These are phyloP conservation scores for Drosophila malerkotliana DNA, from an alignment of 1,140 invertebrate genomes.

Conservation along the genomic window DNA sequence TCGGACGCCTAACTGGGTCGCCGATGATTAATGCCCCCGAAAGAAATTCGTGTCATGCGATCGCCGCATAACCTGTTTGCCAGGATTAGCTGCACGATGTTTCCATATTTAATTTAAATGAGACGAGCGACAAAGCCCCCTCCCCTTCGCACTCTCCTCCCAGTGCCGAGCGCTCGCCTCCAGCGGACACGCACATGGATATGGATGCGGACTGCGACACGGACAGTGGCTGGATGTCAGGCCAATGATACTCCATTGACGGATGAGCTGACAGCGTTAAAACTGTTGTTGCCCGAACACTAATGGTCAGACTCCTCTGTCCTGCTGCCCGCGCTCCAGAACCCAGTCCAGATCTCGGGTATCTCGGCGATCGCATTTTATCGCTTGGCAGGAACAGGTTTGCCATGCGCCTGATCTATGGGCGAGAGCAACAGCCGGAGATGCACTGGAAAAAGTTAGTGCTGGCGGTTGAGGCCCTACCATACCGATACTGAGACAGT, in stretches of 20 bases:
- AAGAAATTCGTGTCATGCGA: slow-evolving; percentile 65
- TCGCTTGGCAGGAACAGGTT: slow-evolving; percentile 61
- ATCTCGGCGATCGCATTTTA: slow-evolving; percentile 66
- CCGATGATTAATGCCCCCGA: slow-evolving; percentile 59
- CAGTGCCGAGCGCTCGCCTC: slow-evolving; percentile 14
- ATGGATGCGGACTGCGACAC: slow-evolving; percentile 13
- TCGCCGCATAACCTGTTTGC: slow-evolving; percentile 51
- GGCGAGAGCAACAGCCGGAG: slow-evolving; percentile 40
- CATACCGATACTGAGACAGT: neutral
- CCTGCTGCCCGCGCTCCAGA: neutral
- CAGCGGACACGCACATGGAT: slow-evolving; percentile 55
- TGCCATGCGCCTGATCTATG: slow-evolving; percentile 75
- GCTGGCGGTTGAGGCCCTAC: no score
- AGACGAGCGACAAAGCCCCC: slow-evolving; percentile 31
- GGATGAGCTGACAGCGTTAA: slow-evolving; percentile 84
- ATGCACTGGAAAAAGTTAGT: slow-evolving; percentile 16
- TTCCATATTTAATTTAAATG: slow-evolving; percentile 83
- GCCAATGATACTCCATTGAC: slow-evolving; percentile 83
- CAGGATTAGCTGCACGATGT: slow-evolving; percentile 81
- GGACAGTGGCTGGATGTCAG: slow-evolving; percentile 74
- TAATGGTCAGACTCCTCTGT: slow-evolving; percentile 65
- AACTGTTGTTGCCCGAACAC: slow-evolving; percentile 83
- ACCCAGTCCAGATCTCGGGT: slow-evolving; percentile 29
- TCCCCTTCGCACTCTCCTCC: slow-evolving; percentile 4
- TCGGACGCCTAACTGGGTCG: slow-evolving; percentile 57